phyloP scores from a whole-genome alignment of 2,113 vertebrate genomes.

The Parus major region DNA sequence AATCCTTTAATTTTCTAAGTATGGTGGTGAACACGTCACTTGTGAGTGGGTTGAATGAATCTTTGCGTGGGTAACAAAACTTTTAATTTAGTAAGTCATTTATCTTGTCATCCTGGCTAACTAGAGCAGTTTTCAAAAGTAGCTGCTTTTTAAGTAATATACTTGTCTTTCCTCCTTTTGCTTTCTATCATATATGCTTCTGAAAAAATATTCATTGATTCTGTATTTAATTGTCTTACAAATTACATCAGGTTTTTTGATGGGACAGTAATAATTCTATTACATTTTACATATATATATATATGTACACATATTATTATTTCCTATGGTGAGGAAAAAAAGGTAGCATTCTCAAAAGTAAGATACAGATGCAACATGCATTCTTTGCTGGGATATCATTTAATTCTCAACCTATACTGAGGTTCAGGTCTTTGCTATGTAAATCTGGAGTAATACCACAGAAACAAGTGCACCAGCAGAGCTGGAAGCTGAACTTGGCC shows the following conservation, averaged over 20 bases:
- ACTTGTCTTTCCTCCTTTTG: not conserved
- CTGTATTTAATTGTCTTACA: not conserved
- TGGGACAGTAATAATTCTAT: not conserved
- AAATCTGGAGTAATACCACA: not conserved
- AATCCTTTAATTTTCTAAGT: not conserved
- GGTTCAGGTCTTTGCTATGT: not conserved
- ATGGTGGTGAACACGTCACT: not conserved
- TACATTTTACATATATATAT: no score
- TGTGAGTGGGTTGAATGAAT: not conserved
- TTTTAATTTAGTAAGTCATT: not conserved
- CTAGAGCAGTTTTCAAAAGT: not conserved
- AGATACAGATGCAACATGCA: not conserved
- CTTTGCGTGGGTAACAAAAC: not conserved
- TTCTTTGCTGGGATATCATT: not conserved
- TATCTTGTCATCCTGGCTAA: not conserved
- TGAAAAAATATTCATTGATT: not conserved
- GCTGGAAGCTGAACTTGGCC: not conserved
- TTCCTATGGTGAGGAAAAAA: not conserved
- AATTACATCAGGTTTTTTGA: not conserved
- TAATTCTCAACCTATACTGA: not conserved
- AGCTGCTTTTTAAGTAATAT: not conserved
- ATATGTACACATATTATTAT: no score
- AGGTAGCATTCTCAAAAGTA: not conserved
- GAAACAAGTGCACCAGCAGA: not conserved
- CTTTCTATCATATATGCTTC: not conserved